Evolutionary conservation across 2,113 vertebrate species (phyloP), one percentile per base, ranked within the genome.

Genomic region (Platichthys flesus): DNA sequence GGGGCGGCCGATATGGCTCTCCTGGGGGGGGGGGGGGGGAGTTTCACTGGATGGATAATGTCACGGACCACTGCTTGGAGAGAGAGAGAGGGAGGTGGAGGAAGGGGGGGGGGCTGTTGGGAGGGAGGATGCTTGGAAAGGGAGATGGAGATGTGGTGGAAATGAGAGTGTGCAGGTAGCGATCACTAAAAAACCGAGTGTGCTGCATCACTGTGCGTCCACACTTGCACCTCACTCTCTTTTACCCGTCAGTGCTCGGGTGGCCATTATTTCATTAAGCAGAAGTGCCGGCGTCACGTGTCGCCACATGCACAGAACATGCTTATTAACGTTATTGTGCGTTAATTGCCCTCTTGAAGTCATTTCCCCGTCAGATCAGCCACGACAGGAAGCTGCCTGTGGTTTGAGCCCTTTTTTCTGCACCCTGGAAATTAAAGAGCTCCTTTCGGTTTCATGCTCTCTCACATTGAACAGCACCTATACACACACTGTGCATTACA

Each of bases 21-120:
- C 74, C 84, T 78, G 73, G 81, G 65, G 24, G 24, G 24, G 1
- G 26, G 26, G 42, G 45, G 81, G 79, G 67, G 69, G 70, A 77
- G 62, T 78, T 72, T 72, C 63, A 79, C 80, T 63, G 67, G 83
- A 83, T 85, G 74, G 84, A 85, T 87, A 88, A 88, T 89, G 88
- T 91, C 87, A 87, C 13, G 56, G 87, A 70, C 73, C 77, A 70
- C 58, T 82, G 85, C 87, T 77, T 71, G 62, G 66, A 76, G 64
- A 16, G 74, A 67, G 47, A 23, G 57, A 31, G 59, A 49, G 12
- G 3, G 51, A n/a, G n/a, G n/a, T n/a, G n/a, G n/a, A n/a, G n/a
- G 24, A 24, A 3, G 2, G 21, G 54, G 28, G 28, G 28, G 31
- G 59, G 69, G 68, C 63, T 14, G 79, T 59, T 6, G 10, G 40